phyloP scores from a whole-genome alignment of 2,113 vertebrate species.

The Herpetotheres cachinnans region DNA sequence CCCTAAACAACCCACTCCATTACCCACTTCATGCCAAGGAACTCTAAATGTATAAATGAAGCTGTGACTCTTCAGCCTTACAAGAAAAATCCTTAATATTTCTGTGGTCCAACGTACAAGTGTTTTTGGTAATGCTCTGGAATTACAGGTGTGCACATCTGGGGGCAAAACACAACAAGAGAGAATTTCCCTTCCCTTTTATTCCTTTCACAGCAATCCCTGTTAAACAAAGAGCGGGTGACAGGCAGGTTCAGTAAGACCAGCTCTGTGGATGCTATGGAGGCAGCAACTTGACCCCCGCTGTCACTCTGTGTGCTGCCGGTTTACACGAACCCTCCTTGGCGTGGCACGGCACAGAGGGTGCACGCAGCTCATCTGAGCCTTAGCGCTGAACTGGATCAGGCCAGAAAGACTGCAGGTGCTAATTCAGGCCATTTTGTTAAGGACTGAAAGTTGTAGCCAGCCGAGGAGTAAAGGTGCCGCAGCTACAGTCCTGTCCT shows the following conservation, averaged over 20 bases:
- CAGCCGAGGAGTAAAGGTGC: not conserved
- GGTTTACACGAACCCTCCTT: not conserved
- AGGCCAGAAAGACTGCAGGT: not conserved
- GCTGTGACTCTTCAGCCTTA: not conserved
- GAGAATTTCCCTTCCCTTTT: not conserved
- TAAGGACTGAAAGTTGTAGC: not conserved
- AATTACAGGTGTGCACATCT: rapidly evolving
- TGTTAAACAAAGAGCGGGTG: not conserved
- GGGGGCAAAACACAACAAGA: not conserved
- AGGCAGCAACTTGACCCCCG: not conserved
- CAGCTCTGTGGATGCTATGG: not conserved
- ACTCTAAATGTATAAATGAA: not conserved
- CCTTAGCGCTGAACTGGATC: rapidly evolving
- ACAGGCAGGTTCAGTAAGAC: not conserved
- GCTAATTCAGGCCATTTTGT: not conserved
- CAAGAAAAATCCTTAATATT: not conserved
- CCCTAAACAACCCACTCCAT: conserved; percentile 39
- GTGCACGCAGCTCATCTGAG: not conserved
- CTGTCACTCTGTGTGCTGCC: rapidly evolving
- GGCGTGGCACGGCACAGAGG: not conserved
- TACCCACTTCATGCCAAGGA: conserved; percentile 18
- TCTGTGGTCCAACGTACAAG: not conserved
- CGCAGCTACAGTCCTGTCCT: not conserved
- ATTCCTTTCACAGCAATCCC: not conserved
- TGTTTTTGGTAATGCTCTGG: not conserved